These are phyloP conservation scores for Eilema griseolum DNA, from an alignment of 2,888 invertebrate species.

Conservation along the genomic window DNA sequence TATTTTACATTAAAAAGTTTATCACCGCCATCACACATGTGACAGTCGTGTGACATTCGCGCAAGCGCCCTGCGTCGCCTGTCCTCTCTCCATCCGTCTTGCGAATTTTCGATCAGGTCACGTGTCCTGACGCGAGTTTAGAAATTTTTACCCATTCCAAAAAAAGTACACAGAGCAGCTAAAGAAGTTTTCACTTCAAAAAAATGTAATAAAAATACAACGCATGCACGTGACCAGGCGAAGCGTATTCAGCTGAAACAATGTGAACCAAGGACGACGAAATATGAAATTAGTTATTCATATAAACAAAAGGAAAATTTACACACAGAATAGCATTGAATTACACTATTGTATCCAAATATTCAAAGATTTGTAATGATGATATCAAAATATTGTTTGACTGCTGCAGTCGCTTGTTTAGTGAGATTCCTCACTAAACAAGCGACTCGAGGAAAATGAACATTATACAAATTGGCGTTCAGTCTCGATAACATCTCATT, in stretches of 20 bases:
- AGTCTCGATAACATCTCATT: background rate
- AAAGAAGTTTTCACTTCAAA: too few species aligned
- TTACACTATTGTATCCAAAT: background rate
- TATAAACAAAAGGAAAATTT: constrained; percentile 20
- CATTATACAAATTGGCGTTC: background rate
- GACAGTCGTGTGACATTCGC: too few species aligned
- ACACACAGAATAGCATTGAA: constrained; percentile 10
- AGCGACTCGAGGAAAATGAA: background rate
- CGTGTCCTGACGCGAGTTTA: too few species aligned
- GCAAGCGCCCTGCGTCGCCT: too few species aligned
- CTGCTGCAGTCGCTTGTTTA: background rate
- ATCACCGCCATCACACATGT: too few species aligned
- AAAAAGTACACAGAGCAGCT: too few species aligned
- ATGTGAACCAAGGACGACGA: constrained; percentile 34
- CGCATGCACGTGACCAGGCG: constrained; percentile 19
- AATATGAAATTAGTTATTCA: constrained; percentile 25
- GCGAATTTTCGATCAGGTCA: too few species aligned
- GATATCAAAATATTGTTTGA: background rate
- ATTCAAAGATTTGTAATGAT: background rate
- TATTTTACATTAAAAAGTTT: too few species aligned
- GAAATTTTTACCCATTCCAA: too few species aligned
- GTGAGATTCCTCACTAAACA: background rate
- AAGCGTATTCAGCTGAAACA: constrained; percentile 46
- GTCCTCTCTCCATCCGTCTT: too few species aligned
- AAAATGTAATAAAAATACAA: background rate